Conservation (phyloP, 2,888 invertebrate genomes). For the Sympetrum striolatum region DNA sequence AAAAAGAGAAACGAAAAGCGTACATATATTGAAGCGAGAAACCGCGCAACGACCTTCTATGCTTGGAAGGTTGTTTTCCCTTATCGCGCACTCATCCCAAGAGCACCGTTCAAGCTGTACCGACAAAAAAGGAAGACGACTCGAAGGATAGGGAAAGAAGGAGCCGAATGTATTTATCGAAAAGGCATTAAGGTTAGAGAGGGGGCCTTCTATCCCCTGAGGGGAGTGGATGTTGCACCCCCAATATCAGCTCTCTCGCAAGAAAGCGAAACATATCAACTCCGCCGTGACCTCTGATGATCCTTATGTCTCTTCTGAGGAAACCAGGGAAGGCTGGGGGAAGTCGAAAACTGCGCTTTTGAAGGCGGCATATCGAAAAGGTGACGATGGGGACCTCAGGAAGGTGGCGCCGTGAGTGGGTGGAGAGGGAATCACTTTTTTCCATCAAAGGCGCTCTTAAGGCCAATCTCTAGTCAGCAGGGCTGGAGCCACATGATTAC, state of each 20-base stretch:
- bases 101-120: not conserved
- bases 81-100: not conserved
- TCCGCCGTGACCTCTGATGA: not conserved
- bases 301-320: not conserved
- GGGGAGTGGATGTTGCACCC: not conserved
- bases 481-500: not conserved
- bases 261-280: not conserved
- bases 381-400: not conserved
- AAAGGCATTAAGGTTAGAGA: not conserved
- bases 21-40: not conserved
- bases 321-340: not conserved
- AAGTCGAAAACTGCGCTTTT: not conserved
- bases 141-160: not conserved
- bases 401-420: not conserved
- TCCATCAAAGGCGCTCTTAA: not conserved
- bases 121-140: not conserved
- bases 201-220: not conserved
- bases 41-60: not conserved
- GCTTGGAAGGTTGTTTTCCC: not conserved
- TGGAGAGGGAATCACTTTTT: not conserved
- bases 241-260: not conserved
- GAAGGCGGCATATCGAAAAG: not conserved
- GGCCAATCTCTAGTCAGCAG: not conserved
- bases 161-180: not conserved
- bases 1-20: not conserved